Conservation (phyloP, 2,113 vertebrate genomes). For the Picathartes gymnocephalus region DNA sequence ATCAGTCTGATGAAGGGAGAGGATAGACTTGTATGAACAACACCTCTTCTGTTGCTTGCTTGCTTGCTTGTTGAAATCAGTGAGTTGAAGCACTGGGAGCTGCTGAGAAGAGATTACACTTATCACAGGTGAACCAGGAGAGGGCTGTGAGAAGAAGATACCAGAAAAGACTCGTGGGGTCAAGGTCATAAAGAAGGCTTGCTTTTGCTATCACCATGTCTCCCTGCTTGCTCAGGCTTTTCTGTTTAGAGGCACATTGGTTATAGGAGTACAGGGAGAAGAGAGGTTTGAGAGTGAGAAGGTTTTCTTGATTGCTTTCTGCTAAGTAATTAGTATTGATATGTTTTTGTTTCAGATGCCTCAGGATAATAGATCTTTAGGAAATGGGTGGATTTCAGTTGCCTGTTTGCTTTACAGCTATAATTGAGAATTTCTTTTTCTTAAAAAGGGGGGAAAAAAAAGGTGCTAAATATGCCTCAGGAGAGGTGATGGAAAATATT, state of each 20-base stretch:
- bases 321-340: conserved; percentile 47
- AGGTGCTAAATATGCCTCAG: conserved; percentile 63
- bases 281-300: background rate
- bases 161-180: conserved; percentile 5
- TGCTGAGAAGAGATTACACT: conserved; percentile 53
- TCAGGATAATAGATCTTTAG: conserved; percentile 41
- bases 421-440: conserved; percentile 56
- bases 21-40: conserved; percentile 16
- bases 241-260: background rate
- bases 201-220: background rate
- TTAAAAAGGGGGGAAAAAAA: conserved; percentile 43
- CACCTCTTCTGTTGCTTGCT: background rate
- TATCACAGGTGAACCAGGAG: conserved; percentile 50
- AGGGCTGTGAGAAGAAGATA: conserved; percentile 40
- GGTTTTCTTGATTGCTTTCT: conserved; percentile 39
- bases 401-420: conserved; percentile 51
- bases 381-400: conserved; percentile 43
- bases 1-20: background rate
- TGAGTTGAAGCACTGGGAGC: conserved; percentile 14
- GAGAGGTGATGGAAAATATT: conserved; percentile 71
- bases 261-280: background rate
- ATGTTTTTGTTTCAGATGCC: conserved; percentile 44
- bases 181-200: conserved; percentile 13
- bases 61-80: conserved; percentile 38
- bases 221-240: background rate